phyloP scores from a whole-genome alignment of 2,888 invertebrate genomes.

The Nephrotoma flavescens region DNA sequence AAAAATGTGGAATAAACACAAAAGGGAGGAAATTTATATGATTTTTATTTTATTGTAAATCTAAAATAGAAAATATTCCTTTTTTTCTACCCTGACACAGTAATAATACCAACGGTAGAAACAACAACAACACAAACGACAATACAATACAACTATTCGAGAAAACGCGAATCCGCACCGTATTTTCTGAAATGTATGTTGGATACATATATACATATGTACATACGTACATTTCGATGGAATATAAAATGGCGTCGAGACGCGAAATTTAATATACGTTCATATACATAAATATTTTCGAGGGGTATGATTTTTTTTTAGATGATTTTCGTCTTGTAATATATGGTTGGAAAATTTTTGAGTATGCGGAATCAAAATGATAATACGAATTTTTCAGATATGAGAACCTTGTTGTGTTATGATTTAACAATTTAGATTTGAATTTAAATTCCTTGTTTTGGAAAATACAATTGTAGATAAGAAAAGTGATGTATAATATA shows the following conservation, averaged over 20 bases:
- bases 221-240: background rate
- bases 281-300: background rate
- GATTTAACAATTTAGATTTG: background rate
- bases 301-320: background rate
- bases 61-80: background rate
- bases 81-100: background rate
- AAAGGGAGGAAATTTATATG: background rate
- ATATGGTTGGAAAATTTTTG: background rate
- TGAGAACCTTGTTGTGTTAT: background rate
- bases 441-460: background rate
- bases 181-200: background rate
- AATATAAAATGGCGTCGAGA: background rate
- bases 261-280: background rate
- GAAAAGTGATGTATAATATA: background rate
- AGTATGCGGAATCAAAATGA: background rate
- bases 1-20: background rate
- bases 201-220: background rate
- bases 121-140: background rate
- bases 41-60: background rate
- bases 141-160: background rate
- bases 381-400: background rate
- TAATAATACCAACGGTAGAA: background rate
- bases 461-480: background rate
- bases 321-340: background rate
- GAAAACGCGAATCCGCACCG: background rate